Base-by-base conservation (phyloP, 2,797 vertebrate genomes). In the Xiphophorus birchmanni region DNA sequence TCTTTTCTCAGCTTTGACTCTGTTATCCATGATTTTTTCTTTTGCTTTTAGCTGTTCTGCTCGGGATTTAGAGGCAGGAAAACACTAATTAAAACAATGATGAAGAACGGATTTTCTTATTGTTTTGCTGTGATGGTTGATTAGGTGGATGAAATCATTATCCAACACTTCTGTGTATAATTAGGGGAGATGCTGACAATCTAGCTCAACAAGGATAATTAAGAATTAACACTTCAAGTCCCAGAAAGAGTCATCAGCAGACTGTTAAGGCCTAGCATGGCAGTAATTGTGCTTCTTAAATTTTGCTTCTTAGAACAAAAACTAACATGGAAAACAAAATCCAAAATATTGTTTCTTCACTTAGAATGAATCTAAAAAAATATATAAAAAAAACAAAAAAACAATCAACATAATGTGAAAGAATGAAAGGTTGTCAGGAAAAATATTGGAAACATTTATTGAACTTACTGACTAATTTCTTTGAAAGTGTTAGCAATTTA, bases 91-190 rank as follows among this genome's bases (percentile, higher is more conserved):
- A 85, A 37, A 90, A 80, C 63, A 81, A 56, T 67, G 74, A 84
- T 63, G 48, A 81, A 73, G 69, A 83, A 80, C 65, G 60, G 48
- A 82, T 81, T 86, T 85, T 88, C 63, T 79, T 86, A 85, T 87
- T 93, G 86, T 88, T 85, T 73, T 85, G 78, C 76, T 69, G 67
- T 83, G 76, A 87, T 85, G 82, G 80, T 88, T 89, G 83, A 93
- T 90, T 87, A 85, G 86, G 78, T 84, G 82, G 77, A 88, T 88
- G 83, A 75, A 86, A 80, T 89, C 79, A 89, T 89, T 86, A 86
- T 84, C 87, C 79, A 83, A 80, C 69, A 84, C 84, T 89, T 87
- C 79, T 73, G 87, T 77, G 35, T 80, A 75, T 86, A 87, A 92
- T 91, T 90, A 91, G 76, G 32, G 80, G 79, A 80, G 73, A 80